Evolutionary conservation across 1,140 invertebrate genomes (phyloP).

Genomic region (Drosophila micromelanica): DNA sequence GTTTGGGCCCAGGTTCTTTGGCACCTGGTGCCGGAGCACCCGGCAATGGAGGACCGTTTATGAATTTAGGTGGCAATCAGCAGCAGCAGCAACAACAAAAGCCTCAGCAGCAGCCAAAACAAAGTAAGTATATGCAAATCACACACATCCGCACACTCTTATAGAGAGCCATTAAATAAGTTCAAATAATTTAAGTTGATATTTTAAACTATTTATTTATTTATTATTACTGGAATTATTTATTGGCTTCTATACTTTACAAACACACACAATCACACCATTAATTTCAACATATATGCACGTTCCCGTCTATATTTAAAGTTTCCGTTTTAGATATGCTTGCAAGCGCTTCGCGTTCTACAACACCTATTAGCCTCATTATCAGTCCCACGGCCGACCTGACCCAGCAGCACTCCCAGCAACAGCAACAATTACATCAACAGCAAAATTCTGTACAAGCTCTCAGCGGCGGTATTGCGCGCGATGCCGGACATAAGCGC

Average conservation of each 20-base stretch:
- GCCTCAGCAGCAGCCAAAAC: slow-evolving; percentile 88
- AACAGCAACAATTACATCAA: slow-evolving; percentile 47
- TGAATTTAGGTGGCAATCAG: slow-evolving; percentile 80
- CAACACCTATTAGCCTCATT: slow-evolving; percentile 89
- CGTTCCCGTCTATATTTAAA: slow-evolving; percentile 67
- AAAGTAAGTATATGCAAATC: slow-evolving; percentile 88
- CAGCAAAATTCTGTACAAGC: slow-evolving; percentile 64
- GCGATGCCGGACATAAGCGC: slow-evolving; percentile 82
- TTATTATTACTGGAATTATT: slow-evolving; percentile 1
- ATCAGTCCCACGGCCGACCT: slow-evolving; percentile 94
- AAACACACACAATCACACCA: slow-evolving; percentile 22
- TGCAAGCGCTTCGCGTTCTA: slow-evolving; percentile 89
- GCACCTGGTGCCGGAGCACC: slow-evolving; percentile 86
- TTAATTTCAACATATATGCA: slow-evolving; percentile 62
- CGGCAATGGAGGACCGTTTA: slow-evolving; percentile 84
- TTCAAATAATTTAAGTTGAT: not conserved
- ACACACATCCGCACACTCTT: not conserved
- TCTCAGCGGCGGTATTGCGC: slow-evolving; percentile 70
- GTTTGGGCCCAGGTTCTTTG: slow-evolving; percentile 82
- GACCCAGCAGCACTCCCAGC: slow-evolving; percentile 88
- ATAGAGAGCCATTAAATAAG: slow-evolving; percentile 2
- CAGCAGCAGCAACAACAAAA: slow-evolving; percentile 86
- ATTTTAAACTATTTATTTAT: not conserved
- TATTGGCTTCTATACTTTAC: slow-evolving; percentile 1
- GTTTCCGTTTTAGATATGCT: slow-evolving; percentile 91